Conservation (phyloP, 2,888 invertebrate genomes). For the Coleophora deauratella region DNA sequence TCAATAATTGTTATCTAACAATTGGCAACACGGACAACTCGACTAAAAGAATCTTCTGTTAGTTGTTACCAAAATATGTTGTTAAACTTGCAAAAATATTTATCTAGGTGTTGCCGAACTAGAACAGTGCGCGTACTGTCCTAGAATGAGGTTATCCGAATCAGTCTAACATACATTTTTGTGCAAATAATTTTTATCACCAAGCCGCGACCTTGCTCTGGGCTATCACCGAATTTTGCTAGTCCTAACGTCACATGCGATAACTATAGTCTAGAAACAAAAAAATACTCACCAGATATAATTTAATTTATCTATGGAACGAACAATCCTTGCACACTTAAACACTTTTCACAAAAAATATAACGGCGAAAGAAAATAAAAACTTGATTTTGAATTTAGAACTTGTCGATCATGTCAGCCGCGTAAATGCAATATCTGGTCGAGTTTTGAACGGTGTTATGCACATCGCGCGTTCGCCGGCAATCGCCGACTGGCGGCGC, state of each 20-base stretch:
- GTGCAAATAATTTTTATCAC: slow-evolving; percentile 71
- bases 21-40: too few relatives aligned
- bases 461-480: slow-evolving; percentile 62
- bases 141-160: slow-evolving; percentile 68
- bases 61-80: slow-evolving; percentile 9
- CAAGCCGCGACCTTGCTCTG: slow-evolving; percentile 66
- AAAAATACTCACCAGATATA: slow-evolving; percentile 26
- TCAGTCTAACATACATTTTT: slow-evolving; percentile 64
- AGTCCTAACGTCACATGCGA: slow-evolving; percentile 54
- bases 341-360: slow-evolving; percentile 29
- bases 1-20: too few relatives aligned
- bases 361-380: slow-evolving; percentile 18
- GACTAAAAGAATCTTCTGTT: too few relatives aligned
- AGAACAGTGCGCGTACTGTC: slow-evolving; percentile 51
- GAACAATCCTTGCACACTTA: slow-evolving; percentile 24
- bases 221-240: slow-evolving; percentile 66
- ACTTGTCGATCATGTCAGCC: slow-evolving; percentile 22
- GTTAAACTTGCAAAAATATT: slow-evolving; percentile 7
- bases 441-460: slow-evolving; percentile 26
- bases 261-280: slow-evolving; percentile 39
- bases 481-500: slow-evolving; percentile 63
- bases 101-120: too few relatives aligned
- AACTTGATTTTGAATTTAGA: slow-evolving; percentile 17
- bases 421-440: slow-evolving; percentile 35
- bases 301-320: slow-evolving; percentile 11